Percentiles rank a stretch among this genome's conserved stretches.
These are phyloP conservation scores for Chironex yamaguchii DNA, from an alignment of 30 jellyfish, hydroid and myxozoan species.

Conservation along the genomic window DNA sequence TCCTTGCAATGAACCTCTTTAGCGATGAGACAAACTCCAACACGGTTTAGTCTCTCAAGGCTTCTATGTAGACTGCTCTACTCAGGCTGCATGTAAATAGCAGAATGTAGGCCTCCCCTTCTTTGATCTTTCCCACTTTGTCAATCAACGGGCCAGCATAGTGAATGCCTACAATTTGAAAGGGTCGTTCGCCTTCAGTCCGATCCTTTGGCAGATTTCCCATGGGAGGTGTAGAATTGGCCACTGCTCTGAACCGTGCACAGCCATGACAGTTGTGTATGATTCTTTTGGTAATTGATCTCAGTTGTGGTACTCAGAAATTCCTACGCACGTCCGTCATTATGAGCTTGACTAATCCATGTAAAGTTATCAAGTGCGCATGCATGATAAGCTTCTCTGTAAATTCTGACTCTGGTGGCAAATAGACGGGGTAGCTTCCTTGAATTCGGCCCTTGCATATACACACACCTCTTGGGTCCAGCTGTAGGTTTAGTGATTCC, in stretches of 20 bases:
- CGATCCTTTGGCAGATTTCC: no score
- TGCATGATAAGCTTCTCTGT: background rate
- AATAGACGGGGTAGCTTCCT: slow-evolving; percentile 38
- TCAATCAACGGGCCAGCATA: no score
- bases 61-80: slow-evolving; percentile 60
- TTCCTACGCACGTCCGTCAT: slow-evolving; percentile 13
- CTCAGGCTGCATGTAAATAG: slow-evolving; percentile 71
- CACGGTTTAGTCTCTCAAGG: slow-evolving; percentile 44
- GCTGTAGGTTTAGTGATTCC: slow-evolving; percentile 29
- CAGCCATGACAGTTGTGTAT: slow-evolving; percentile 35
- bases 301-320: slow-evolving; percentile 22
- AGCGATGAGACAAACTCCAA: slow-evolving; percentile 44
- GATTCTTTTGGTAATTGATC: slow-evolving; percentile 20
- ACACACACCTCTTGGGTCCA: slow-evolving; percentile 21
- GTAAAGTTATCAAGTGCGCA: background rate
- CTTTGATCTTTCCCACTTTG: no score
- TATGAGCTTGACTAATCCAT: background rate
- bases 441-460: slow-evolving; percentile 50
- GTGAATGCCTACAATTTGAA: no score
- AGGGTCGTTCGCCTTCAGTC: no score
- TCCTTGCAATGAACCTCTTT: slow-evolving; percentile 56
- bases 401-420: background rate
- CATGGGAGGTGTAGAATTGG: no score
- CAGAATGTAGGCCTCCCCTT: slow-evolving; percentile 72
- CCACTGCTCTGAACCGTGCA: slow-evolving; percentile 51